Base-by-base conservation (phyloP, 2,888 invertebrate species). In the Xylota segnis region DNA sequence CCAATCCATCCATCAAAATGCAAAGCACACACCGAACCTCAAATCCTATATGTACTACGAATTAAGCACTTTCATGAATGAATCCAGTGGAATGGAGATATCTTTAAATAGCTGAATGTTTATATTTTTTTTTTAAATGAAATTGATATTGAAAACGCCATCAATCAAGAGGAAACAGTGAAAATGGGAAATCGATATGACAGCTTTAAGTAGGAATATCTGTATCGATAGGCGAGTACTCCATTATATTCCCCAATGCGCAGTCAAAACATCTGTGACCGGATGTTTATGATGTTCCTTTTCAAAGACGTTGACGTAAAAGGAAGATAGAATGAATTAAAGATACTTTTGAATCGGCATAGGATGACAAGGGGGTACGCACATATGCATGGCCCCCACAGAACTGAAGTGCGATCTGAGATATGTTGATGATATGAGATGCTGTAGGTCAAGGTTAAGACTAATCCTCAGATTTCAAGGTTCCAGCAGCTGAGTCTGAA, bases 151-250 rank as follows among this genome's bases (percentile, higher is more conserved):
- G 45, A 63, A 45, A 45, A 10, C 16, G 1, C 16, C 29, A 63
- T 63, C 63, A 63, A 63, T 63, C 63, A 63, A 63, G 10, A 23
- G 5, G 16, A 27, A 5, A n/a, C 12, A 29, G 9, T 32, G 45
- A 12, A 16, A 47, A 16, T 45, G 63, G 32, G 29, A 45, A 47
- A 16, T 45, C 32, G 45, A 63, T 63, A 18, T 29, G 63, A 63
- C 45, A 63, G 16, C 32, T 29, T 59, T 27, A 29, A 37, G 37
- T 27, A 18, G 37, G 23, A 52, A n/a, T 50, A 37, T 37, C 14
- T 37, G 58, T 58, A 34, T 58, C 58, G 3, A 37, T 37, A 14
- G 18, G 3, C 34, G 16, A 58, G 18, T 37, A 58, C 37, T 18
- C 34, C 18, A 58, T 18, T 16, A 58, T 12, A 18, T 58, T 18